Percentiles rank a stretch among this genome's conserved stretches.
phyloP scores from a whole-genome alignment of 2,888 invertebrate genomes.

The Sarcophaga carnaria region DNA sequence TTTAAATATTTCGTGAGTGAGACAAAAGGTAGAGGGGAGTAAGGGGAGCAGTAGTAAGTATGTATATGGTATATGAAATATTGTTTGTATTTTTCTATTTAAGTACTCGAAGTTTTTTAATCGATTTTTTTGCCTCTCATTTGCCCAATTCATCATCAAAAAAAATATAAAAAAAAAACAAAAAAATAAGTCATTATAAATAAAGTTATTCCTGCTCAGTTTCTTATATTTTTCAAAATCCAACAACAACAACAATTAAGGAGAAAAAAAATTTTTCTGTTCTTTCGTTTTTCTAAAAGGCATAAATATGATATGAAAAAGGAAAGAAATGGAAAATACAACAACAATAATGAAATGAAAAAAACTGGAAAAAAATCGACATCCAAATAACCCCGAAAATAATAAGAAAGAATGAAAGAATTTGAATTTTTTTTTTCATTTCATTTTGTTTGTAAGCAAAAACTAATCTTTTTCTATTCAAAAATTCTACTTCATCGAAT shows the following conservation, averaged over 20 bases:
- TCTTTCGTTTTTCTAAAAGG: constrained; percentile 41
- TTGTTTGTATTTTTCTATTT: constrained; percentile 68
- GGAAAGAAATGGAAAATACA: constrained; percentile 27
- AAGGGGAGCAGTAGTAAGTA: constrained; percentile 6
- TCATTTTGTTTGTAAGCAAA: constrained; percentile 77
- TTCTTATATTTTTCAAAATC: neutral
- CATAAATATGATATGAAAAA: constrained; percentile 61
- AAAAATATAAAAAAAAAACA: too few relatives aligned
- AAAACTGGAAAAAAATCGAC: constrained; percentile 20
- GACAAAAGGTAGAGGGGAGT: neutral
- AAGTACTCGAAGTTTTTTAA: constrained; percentile 68
- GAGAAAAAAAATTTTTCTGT: constrained; percentile 42
- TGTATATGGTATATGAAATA: constrained; percentile 37
- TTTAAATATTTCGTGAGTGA: neutral
- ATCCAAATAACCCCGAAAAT: constrained; percentile 71
- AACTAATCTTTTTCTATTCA: constrained; percentile 81
- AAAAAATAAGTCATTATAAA: constrained; percentile 81
- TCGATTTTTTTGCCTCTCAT: constrained; percentile 74
- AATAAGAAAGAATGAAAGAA: constrained; percentile 41
- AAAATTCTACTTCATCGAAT: constrained; percentile 77
- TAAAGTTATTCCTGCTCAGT: constrained; percentile 72
- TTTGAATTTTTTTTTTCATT: neutral
- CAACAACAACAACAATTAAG: constrained; percentile 16
- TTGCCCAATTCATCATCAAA: constrained; percentile 79
- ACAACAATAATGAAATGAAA: neutral